Conservation (phyloP, 2,113 vertebrate genomes). For the Phodopus roborovskii region DNA sequence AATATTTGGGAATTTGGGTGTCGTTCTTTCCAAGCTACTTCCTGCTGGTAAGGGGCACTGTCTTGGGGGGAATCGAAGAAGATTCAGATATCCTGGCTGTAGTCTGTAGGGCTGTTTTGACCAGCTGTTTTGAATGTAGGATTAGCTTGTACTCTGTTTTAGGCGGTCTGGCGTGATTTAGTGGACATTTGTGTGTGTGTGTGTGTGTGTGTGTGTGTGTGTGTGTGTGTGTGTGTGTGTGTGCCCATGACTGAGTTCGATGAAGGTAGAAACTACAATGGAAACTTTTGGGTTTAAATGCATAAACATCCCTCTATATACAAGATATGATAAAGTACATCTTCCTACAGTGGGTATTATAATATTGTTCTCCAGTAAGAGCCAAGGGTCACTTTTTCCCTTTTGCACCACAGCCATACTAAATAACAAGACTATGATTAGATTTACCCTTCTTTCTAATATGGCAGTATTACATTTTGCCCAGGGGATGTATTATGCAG, state of each 20-base stretch:
- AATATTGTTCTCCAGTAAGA: slow-evolving; percentile 13
- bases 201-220: no score
- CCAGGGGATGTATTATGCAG: neutral
- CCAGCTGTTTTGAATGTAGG: no score
- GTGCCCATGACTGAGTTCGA: neutral
- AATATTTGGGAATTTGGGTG: no score
- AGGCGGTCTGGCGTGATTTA: no score
- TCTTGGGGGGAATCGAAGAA: no score
- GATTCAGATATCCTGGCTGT: no score
- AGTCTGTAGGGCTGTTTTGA: no score
- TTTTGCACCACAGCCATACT: neutral
- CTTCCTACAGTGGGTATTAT: neutral
- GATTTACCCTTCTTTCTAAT: neutral
- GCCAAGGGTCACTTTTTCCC: neutral
- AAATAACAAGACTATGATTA: neutral
- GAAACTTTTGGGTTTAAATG: neutral
- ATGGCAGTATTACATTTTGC: neutral
- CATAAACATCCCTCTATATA: neutral
- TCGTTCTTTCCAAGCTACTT: no score
- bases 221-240: no score
- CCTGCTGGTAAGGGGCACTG: no score
- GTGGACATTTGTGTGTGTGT: neutral
- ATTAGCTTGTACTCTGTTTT: no score
- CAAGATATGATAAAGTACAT: neutral
- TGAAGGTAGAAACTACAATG: neutral